A percentile compares a stretch with the other conserved stretches of the same genome.
Evolutionary conservation across 2,888 invertebrate species (phyloP).

Genomic region (Meiosimyza decipiens): DNA sequence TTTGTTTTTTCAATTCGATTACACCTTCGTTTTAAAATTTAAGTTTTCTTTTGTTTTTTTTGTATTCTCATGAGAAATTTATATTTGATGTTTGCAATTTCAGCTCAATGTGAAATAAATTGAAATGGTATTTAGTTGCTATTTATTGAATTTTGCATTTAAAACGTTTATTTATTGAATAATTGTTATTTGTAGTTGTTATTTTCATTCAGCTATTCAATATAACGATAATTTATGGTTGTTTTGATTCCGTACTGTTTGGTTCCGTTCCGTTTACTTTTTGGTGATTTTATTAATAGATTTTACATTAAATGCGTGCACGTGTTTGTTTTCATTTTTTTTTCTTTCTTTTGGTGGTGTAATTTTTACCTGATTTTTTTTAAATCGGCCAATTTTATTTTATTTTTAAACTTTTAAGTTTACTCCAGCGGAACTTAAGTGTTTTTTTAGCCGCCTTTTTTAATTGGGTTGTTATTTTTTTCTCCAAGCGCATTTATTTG

Average conservation of each 20-base stretch:
- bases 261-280: constrained; percentile 22
- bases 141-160: too few species aligned
- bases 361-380: constrained; percentile 6
- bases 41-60: too few species aligned
- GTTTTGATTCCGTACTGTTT: not conserved
- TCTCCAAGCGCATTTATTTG: constrained; percentile 40
- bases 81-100: constrained; percentile 3
- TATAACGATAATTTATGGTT: too few species aligned
- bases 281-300: constrained; percentile 9
- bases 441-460: constrained; percentile 17
- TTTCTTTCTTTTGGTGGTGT: not conserved
- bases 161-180: constrained; percentile 5
- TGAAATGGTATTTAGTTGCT: not conserved
- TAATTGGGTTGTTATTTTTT: constrained; percentile 49
- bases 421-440: constrained; percentile 36
- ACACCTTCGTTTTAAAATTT: not conserved
- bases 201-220: too few species aligned
- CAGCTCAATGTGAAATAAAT: constrained; percentile 17
- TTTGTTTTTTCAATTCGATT: not conserved
- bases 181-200: not conserved
- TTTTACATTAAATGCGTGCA: constrained; percentile 14
- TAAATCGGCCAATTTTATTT: not conserved
- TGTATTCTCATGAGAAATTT: too few species aligned
- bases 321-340: constrained; percentile 8
- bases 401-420: constrained; percentile 23